Percentiles rank a stretch among this genome's conserved stretches.
Evolutionary conservation across 2,113 vertebrate genomes (phyloP).

Genomic region (Ivindomyrus marchei): DNA sequence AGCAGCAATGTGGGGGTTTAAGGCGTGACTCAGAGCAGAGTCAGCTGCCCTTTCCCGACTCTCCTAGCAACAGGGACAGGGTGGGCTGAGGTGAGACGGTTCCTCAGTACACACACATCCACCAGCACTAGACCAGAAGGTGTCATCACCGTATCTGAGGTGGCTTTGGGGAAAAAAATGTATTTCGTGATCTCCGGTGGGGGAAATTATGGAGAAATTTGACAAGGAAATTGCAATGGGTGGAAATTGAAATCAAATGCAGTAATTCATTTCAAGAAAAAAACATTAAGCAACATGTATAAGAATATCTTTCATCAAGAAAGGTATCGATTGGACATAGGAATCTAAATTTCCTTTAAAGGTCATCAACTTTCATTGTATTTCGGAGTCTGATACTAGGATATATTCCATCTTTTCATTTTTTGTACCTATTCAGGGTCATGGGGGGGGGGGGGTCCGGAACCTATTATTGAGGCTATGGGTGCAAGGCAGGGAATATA

Average conservation of each 20-base stretch:
- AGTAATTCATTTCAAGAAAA: not conserved
- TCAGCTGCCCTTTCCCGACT: constrained; percentile 17
- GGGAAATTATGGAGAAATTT: not conserved
- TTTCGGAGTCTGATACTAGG: not conserved
- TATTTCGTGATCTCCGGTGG: not conserved
- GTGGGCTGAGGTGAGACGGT: not conserved
- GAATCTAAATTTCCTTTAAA: not conserved
- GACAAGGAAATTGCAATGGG: not conserved
- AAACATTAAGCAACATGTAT: not conserved
- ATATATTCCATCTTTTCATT: not conserved
- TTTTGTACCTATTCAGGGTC: not conserved
- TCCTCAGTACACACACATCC: not conserved
- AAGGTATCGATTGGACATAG: not conserved
- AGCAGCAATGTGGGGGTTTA: not conserved
- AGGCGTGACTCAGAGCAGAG: constrained; percentile 13
- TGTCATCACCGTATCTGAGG: not conserved
- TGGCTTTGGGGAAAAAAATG: not conserved
- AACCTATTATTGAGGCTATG: too few relatives aligned
- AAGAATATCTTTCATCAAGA: not conserved
- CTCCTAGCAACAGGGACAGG: constrained; percentile 18
- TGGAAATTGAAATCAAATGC: not conserved
- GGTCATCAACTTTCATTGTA: not conserved
- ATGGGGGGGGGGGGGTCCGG: not conserved
- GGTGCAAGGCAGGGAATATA: too few relatives aligned
- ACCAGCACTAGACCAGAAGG: not conserved